Base-by-base conservation (phyloP, 2,797 vertebrate genomes). In the Rhinophrynus dorsalis region DNA sequence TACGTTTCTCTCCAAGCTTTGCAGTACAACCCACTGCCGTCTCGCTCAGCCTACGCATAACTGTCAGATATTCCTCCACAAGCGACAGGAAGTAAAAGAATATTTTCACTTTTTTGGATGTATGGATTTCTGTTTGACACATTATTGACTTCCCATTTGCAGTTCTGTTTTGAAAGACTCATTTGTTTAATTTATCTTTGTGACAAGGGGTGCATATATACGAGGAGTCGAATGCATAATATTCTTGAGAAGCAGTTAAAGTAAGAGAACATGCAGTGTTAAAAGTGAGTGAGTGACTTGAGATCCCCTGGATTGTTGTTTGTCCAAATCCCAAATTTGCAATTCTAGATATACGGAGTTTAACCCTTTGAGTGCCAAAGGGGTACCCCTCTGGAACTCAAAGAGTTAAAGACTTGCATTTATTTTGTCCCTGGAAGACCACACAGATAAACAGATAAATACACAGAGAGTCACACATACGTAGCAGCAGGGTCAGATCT, bases 401-500 rank as follows among this genome's bases (percentile, higher is more conserved):
- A n/a, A n/a, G 44, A 65, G 5, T 26, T 12, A 40, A 68, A 68
- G 64, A 57, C 68, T 71, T 64, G 68, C 59, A 71, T 64, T 63
- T n/a, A n/a, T n/a, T n/a, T 71, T 35, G 50, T 63, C 68, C 29
- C 21, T 26, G 3, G 7, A 70, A 63, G 21, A 2, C n/a, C n/a
- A 15, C 47, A n/a, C n/a, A 37, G 30, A 13, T 1, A 51, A 30
- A 10, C 1, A 44, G 3, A 32, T 26, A 42, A 20, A 51, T 18
- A n/a, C 60, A 66, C 5, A 66, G 1, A 57, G 18, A 20, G 2
- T 5, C 9, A 20, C 9, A 56, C 11, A 33, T n/a, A n/a, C n/a
- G n/a, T n/a, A n/a, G n/a, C n/a, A n/a, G n/a, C n/a, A n/a, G n/a
- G n/a, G n/a, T n/a, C n/a, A n/a, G n/a, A n/a, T n/a, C n/a, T n/a